These are phyloP conservation scores for Phoxinus phoxinus DNA, from an alignment of 2,113 vertebrate genomes.

Conservation along the genomic window DNA sequence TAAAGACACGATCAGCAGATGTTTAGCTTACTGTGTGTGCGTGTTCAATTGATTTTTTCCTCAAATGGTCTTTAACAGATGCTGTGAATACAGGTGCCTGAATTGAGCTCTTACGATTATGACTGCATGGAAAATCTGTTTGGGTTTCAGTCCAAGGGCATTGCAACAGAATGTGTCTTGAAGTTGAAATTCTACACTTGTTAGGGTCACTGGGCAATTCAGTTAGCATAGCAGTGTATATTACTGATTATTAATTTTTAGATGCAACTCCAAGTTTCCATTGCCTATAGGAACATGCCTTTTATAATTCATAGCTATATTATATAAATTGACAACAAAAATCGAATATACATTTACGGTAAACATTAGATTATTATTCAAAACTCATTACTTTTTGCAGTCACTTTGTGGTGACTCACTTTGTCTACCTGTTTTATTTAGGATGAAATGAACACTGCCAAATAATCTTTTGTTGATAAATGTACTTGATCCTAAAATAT, in stretches of 20 bases:
- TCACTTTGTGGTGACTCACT: background rate
- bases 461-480: background rate
- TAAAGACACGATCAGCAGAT: conserved; percentile 34
- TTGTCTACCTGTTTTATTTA: background rate
- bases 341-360: no score
- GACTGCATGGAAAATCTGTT: background rate
- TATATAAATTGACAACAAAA: no score
- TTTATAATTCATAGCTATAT: no score
- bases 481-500: background rate
- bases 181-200: background rate
- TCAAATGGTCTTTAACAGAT: conserved; percentile 27
- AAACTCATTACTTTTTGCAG: no score
- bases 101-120: conserved; percentile 22
- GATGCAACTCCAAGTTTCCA: no score
- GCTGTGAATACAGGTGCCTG: conserved; percentile 23
- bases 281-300: no score
- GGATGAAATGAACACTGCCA: background rate
- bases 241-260: no score
- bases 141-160: conserved; percentile 16
- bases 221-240: background rate
- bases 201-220: background rate
- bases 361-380: no score
- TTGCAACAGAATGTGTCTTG: background rate
- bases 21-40: conserved; percentile 17
- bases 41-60: background rate